A percentile compares a stretch with the other conserved stretches of the same genome.
Evolutionary conservation across 2,888 invertebrate genomes (phyloP).

Genomic region (Ganaspis brasiliensis): DNA sequence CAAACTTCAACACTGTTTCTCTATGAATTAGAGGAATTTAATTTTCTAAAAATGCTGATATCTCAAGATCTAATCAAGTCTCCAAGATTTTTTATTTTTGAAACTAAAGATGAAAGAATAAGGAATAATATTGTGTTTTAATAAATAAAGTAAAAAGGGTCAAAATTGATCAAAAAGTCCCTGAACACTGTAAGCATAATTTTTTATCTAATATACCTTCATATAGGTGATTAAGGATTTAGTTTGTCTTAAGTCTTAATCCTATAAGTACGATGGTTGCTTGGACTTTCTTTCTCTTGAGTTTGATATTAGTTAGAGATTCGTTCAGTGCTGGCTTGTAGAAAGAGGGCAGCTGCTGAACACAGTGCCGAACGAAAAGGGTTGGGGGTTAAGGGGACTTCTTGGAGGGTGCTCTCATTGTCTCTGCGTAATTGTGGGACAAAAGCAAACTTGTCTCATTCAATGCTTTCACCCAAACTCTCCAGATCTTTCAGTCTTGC

Average conservation of each 20-base stretch:
- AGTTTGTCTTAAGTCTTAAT: neutral
- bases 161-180: no score
- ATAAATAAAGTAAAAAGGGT: no score
- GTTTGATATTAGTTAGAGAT: constrained; percentile 77
- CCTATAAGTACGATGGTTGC: constrained; percentile 48
- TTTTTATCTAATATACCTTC: neutral
- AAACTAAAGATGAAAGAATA: no score
- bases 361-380: constrained; percentile 57
- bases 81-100: no score
- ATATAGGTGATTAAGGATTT: neutral
- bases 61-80: no score
- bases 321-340: constrained; percentile 60
- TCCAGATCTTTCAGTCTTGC: constrained; percentile 49
- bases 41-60: no score
- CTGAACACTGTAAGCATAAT: no score
- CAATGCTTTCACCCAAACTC: constrained; percentile 59
- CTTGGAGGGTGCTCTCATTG: constrained; percentile 70
- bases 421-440: constrained; percentile 76
- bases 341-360: constrained; percentile 56
- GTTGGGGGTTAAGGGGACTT: constrained; percentile 49
- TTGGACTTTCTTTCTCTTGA: constrained; percentile 69
- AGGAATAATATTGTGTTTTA: no score
- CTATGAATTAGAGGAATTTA: no score
- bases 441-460: constrained; percentile 79
- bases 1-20: no score